phyloP scores from a whole-genome alignment of 2,888 invertebrate species.

The Zaprionus obscuricornis region DNA sequence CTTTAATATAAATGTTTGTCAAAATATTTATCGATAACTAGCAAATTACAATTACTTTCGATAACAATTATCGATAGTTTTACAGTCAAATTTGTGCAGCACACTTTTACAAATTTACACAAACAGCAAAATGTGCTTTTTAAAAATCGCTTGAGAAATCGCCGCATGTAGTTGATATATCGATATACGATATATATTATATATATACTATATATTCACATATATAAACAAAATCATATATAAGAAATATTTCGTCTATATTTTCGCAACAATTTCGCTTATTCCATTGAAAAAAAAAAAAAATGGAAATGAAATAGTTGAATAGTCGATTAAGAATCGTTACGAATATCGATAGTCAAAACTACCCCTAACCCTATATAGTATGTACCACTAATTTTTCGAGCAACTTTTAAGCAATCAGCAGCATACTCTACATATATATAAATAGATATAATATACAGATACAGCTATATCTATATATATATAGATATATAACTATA shows the following conservation, averaged over 20 bases:
- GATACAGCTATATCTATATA: slow-evolving; percentile 16
- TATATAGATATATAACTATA: slow-evolving; percentile 25
- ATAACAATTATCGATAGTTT: too few species aligned
- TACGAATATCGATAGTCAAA: too few species aligned
- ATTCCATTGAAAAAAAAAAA: too few species aligned
- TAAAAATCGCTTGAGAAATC: slow-evolving; percentile 65
- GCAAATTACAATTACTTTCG: too few species aligned
- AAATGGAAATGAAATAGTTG: too few species aligned
- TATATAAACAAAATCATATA: slow-evolving; percentile 18
- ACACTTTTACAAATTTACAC: too few species aligned
- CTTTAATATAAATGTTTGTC: too few species aligned
- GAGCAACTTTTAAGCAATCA: slow-evolving; percentile 76
- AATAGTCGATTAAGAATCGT: too few species aligned
- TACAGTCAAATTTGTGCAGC: too few species aligned
- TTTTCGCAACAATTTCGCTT: too few species aligned
- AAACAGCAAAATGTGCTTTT: slow-evolving; percentile 61
- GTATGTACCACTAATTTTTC: slow-evolving; percentile 71
- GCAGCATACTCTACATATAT: slow-evolving; percentile 50
- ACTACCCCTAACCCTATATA: too few species aligned
- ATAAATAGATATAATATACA: slow-evolving; percentile 30
- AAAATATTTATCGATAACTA: too few species aligned
- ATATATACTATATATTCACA: slow-evolving; percentile 13
- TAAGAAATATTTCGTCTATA: background rate
- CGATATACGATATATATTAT: slow-evolving; percentile 31
- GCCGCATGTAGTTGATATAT: slow-evolving; percentile 50